phyloP scores from a whole-genome alignment of 2,888 invertebrate species.

The Pelosia muscerda region DNA sequence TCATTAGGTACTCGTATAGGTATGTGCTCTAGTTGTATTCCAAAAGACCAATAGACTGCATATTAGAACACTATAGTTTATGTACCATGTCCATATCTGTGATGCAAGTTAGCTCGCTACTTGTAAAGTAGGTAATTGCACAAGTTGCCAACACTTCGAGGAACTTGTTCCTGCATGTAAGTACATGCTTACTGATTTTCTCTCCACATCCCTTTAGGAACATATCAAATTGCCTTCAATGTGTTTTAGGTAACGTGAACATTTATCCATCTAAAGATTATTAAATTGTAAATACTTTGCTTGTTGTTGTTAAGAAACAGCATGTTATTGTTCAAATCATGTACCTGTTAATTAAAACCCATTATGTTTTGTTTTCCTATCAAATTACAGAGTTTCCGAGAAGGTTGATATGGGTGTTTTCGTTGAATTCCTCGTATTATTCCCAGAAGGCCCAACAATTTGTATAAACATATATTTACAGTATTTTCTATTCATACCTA shows the following conservation, averaged over 20 bases:
- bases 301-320: constrained; percentile 27
- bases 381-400: not conserved
- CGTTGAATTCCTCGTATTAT: not conserved
- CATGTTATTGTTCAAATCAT: constrained; percentile 16
- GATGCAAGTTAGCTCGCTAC: constrained; percentile 32
- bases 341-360: constrained; percentile 1
- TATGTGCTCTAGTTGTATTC: not conserved
- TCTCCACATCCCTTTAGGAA: constrained; percentile 38
- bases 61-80: constrained; percentile 18
- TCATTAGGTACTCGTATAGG: not conserved
- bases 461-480: not conserved
- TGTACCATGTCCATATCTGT: constrained; percentile 18
- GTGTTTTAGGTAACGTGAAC: constrained; percentile 26
- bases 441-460: not conserved
- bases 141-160: constrained; percentile 41
- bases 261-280: constrained; percentile 28
- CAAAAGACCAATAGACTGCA: constrained; percentile 22
- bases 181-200: constrained; percentile 24
- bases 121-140: constrained; percentile 51
- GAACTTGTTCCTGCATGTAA: constrained; percentile 30
- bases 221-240: constrained; percentile 29
- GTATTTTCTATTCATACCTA: too few species aligned
- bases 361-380: not conserved
- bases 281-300: constrained; percentile 27
- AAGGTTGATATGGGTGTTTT: not conserved